Evolutionary conservation across 2,797 vertebrate species (phyloP), one percentile per base, ranked within the genome.

Genomic region (Protosalanx chinensis): DNA sequence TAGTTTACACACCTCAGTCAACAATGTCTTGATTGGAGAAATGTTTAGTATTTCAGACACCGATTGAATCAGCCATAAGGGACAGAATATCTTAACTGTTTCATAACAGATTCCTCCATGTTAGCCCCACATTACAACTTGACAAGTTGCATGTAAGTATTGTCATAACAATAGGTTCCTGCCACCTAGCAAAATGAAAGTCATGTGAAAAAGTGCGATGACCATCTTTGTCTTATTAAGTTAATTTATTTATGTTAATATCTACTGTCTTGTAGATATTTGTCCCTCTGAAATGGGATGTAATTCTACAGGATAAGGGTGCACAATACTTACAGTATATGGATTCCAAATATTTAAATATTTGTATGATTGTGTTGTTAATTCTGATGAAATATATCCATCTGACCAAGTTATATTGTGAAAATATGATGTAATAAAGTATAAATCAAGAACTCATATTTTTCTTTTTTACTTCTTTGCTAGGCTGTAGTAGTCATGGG

Each of bases 361-460:
- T 88, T 72, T 41, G 51, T 85, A 33, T 83, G 81, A 81, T 77
- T 86, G 77, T 70, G 41, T 29, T 74, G 59, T 33, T 67, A 7
- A 67, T 75, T 83, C 74, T 80, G 67, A 83, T 79, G 60, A 62
- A 56, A 70, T 81, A 71, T 84, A 79, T 83, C 65, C 70, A 81
- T 81, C 68, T 85, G 71, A 82, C 85, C 76, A 85, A 82, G 85
- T 86, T 78, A 70, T 80, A 83, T 86, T 84, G 89, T 91, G 83
- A 67, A 88, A 89, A 87, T 79, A 86, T 86, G 77, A 84, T 78
- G 75, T 80, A 89, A 84, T 85, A 82, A 87, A 83, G 71, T 80
- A 66, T 79, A 74, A 80, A 82, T 79, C 67, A 53, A 76, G 49
- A 71, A 41, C 81, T 71, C 72, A 4, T 77, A 16, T 76, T 68